These are phyloP conservation scores for Epicampocera succincta DNA, from an alignment of 2,888 invertebrate species.

Conservation along the genomic window DNA sequence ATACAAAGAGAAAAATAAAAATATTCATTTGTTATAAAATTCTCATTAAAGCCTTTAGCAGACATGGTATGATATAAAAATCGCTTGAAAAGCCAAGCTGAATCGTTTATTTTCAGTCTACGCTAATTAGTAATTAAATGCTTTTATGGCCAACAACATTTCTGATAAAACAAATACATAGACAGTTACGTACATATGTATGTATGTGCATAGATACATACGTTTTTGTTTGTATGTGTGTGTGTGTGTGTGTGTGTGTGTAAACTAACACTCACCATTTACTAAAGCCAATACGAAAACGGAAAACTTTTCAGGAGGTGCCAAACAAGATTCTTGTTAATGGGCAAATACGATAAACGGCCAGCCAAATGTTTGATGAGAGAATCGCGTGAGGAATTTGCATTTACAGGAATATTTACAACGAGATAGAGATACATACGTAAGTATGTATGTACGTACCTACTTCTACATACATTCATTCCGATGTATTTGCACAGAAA, in stretches of 20 bases:
- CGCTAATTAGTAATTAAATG: constrained; percentile 64
- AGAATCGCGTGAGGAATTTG: constrained; percentile 71
- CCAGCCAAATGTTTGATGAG: constrained; percentile 68
- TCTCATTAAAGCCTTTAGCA: constrained; percentile 9
- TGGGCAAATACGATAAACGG: constrained; percentile 38
- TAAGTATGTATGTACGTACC: no score
- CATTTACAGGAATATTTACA: constrained; percentile 67
- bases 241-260: not conserved
- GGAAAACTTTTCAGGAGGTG: constrained; percentile 36
- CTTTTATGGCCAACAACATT: constrained; percentile 46
- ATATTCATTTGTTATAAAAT: constrained; percentile 44
- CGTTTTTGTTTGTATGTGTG: not conserved
- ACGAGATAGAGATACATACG: constrained; percentile 46
- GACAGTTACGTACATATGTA: not conserved
- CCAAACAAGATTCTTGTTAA: constrained; percentile 70
- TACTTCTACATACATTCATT: constrained; percentile 2
- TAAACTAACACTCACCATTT: constrained; percentile 16
- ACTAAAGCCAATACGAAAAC: constrained; percentile 8
- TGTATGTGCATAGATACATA: not conserved
- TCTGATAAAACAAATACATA: not conserved
- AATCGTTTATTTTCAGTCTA: constrained; percentile 41
- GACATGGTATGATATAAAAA: constrained; percentile 17
- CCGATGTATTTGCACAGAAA: constrained; percentile 46
- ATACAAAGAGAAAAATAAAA: constrained; percentile 3
- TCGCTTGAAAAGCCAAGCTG: constrained; percentile 20